Conservation (phyloP, 30 jellyfish, hydroid and myxozoan genomes). For the Hydra vulgaris region DNA sequence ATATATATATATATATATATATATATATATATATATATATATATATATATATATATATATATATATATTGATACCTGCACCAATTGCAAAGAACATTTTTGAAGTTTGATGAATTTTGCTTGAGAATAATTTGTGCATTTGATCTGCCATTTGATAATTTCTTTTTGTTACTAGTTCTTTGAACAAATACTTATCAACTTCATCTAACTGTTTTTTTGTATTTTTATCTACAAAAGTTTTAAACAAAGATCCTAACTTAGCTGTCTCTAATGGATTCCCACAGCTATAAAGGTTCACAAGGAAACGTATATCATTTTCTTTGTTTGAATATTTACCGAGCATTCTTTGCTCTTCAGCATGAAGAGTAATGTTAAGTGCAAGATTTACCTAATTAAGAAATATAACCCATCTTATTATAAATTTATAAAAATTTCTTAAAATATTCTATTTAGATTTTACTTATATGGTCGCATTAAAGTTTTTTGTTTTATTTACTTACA, state of each 20-base stretch:
- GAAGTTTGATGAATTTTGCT: conserved; percentile 1
- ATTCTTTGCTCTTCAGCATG: conserved; percentile 10
- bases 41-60: not conserved
- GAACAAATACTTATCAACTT: conserved; percentile 22
- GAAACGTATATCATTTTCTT: conserved; percentile 19
- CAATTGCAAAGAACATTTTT: conserved; percentile 31
- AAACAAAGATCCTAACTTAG: conserved; percentile 13
- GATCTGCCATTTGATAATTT: conserved; percentile 26
- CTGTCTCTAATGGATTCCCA: conserved; percentile 24
- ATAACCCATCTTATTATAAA: not conserved
- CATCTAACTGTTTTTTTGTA: conserved; percentile 6
- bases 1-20: too few species aligned
- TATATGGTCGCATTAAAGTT: too few species aligned
- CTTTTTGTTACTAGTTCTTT: conserved; percentile 26
- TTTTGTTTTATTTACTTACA: not conserved
- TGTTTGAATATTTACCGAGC: conserved; percentile 3
- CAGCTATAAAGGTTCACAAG: conserved; percentile 13
- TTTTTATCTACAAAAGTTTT: conserved; percentile 1
- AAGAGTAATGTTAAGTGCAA: conserved; percentile 24
- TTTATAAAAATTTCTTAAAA: too few species aligned
- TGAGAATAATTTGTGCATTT: conserved; percentile 9
- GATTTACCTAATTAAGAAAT: conserved; percentile 4
- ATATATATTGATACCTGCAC: conserved; percentile 22
- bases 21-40: too few species aligned
- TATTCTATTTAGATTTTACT: too few species aligned